Percentiles rank a stretch among this genome's conserved stretches.
Evolutionary conservation across 2,113 vertebrate genomes (phyloP).

Genomic region (Pterophyllum scalare): DNA sequence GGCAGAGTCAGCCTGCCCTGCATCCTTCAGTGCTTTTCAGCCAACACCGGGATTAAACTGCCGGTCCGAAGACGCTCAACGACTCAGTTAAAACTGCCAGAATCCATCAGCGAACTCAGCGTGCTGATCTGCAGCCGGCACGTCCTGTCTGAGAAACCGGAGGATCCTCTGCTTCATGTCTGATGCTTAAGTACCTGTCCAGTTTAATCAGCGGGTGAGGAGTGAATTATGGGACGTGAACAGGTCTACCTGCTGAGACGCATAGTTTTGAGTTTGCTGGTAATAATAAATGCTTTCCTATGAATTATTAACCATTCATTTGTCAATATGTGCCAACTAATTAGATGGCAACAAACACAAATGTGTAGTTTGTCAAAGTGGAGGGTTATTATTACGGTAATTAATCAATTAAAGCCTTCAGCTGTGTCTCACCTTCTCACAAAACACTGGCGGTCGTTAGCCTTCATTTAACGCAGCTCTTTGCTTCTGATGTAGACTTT

Average conservation of each 20-base stretch:
- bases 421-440: background rate
- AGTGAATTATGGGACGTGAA: constrained; percentile 13
- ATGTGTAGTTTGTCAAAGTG: fast-evolving
- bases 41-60: constrained; percentile 52
- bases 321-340: background rate
- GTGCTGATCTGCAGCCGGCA: constrained; percentile 28
- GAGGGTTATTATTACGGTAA: background rate
- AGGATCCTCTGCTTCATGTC: constrained; percentile 26
- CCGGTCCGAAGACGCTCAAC: constrained; percentile 60
- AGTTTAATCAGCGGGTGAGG: constrained; percentile 28
- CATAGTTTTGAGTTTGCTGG: background rate
- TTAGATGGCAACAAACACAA: background rate
- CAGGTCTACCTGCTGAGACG: constrained; percentile 29
- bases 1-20: background rate
- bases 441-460: background rate
- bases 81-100: constrained; percentile 61
- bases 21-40: constrained; percentile 16
- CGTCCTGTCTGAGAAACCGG: constrained; percentile 27
- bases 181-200: constrained; percentile 35
- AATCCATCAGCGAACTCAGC: constrained; percentile 43
- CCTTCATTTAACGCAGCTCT: background rate
- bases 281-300: background rate
- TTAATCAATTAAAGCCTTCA: background rate
- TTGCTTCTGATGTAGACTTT: too few species aligned
- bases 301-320: background rate